These are phyloP conservation scores for Drosophila hamatofila DNA, from an alignment of 2,888 invertebrate genomes.

Conservation along the genomic window DNA sequence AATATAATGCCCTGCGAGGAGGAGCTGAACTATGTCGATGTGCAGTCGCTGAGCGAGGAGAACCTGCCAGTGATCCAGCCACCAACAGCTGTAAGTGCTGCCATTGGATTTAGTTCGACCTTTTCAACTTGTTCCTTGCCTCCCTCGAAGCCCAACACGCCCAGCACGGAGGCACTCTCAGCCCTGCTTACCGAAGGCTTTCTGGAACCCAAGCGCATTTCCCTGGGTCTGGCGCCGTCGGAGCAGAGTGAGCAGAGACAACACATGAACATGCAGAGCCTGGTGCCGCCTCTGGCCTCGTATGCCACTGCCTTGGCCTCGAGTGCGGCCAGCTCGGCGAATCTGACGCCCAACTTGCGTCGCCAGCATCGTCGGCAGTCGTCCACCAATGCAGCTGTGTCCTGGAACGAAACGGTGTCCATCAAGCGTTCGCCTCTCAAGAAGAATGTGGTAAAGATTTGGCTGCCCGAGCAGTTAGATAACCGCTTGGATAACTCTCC, in stretches of 20 bases:
- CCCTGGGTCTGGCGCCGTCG: conserved; percentile 89
- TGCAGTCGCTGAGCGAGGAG: conserved; percentile 73
- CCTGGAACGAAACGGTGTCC: conserved; percentile 85
- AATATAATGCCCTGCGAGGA: conserved; percentile 64
- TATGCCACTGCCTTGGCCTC: conserved; percentile 67
- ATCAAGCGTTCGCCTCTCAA: conserved; percentile 75
- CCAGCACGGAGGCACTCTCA: conserved; percentile 92
- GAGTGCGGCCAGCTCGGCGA: conserved; percentile 74
- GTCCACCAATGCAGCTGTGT: conserved; percentile 84
- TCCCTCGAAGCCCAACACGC: conserved; percentile 89
- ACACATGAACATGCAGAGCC: conserved; percentile 32
- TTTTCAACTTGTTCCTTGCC: conserved; percentile 20
- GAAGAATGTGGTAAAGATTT: conserved; percentile 56
- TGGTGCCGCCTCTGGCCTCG: conserved; percentile 66
- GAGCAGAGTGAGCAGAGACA: conserved; percentile 86
- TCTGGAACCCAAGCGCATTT: conserved; percentile 93
- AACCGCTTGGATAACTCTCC: neutral
- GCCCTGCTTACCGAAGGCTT: conserved; percentile 94
- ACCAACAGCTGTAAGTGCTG: conserved; percentile 47
- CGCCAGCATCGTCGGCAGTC: conserved; percentile 83
- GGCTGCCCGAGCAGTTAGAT: neutral
- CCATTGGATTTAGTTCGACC: neutral
- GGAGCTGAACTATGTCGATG: conserved; percentile 65
- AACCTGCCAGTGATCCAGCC: conserved; percentile 3
- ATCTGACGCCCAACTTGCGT: conserved; percentile 66